Conservation (phyloP, 2,113 vertebrate genomes). For the Lanius ludovicianus region DNA sequence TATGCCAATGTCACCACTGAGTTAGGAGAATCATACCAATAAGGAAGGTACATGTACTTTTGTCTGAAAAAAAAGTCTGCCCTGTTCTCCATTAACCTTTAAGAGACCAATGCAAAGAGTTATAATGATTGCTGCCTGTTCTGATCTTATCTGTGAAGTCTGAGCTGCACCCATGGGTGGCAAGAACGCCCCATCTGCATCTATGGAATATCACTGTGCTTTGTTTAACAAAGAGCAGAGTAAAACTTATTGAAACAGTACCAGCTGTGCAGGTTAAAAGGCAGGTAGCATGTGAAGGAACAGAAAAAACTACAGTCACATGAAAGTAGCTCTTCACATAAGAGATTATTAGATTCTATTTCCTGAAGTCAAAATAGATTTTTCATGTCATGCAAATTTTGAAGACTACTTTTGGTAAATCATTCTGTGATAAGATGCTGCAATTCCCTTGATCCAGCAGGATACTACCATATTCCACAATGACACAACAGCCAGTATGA, state of each 20-base stretch:
- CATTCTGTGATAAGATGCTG: background rate
- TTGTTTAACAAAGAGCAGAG: background rate
- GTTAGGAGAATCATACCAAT: background rate
- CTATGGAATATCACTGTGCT: background rate
- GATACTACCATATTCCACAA: background rate
- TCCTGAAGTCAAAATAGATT: background rate
- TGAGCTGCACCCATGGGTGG: background rate
- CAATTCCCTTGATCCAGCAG: background rate
- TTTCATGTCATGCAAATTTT: background rate
- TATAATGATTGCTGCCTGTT: background rate
- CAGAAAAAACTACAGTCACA: background rate
- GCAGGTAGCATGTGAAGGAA: background rate
- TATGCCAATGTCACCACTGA: background rate
- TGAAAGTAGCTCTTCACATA: background rate
- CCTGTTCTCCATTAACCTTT: background rate
- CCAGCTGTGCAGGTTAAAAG: background rate
- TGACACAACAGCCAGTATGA: background rate
- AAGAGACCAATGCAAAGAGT: background rate
- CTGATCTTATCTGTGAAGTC: background rate
- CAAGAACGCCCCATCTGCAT: background rate
- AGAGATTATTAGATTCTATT: background rate
- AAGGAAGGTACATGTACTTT: background rate
- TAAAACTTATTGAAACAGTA: background rate
- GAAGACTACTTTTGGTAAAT: background rate
- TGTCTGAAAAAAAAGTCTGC: background rate